phyloP scores from a whole-genome alignment of 2,888 invertebrate genomes.

The Nephrocerus scutellatus region DNA sequence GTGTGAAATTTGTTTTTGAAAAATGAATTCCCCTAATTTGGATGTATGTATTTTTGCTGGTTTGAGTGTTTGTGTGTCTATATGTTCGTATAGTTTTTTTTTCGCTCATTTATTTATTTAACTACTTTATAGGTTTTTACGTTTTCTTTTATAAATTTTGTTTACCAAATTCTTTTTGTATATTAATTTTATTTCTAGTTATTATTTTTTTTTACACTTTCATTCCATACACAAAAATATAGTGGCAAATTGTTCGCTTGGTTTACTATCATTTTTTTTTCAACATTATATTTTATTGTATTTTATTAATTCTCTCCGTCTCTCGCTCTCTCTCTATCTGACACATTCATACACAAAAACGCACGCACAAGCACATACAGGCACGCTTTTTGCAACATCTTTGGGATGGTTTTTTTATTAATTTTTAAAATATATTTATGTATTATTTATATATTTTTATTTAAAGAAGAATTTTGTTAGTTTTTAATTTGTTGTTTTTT shows the following conservation, averaged over 20 bases:
- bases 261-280: conserved; percentile 13
- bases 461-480: conserved; percentile 20
- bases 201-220: conserved; percentile 20
- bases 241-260: conserved; percentile 15
- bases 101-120: no score
- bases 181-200: conserved; percentile 18
- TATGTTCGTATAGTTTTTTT: no score
- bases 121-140: conserved; percentile 21
- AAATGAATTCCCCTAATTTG: no score
- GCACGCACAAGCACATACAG: conserved; percentile 19
- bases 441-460: conserved; percentile 22
- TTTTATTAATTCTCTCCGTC: no score
- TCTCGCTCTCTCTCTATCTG: no score
- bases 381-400: conserved; percentile 19
- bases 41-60: no score
- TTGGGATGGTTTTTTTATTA: conserved; percentile 10
- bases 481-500: conserved; percentile 15
- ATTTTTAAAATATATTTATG: conserved; percentile 13
- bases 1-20: no score
- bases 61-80: no score
- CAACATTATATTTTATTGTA: conserved; percentile 11
- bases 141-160: conserved; percentile 18
- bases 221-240: conserved; percentile 22
- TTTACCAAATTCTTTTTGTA: conserved; percentile 9
- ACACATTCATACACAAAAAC: no score